phyloP scores from a whole-genome alignment of 2,797 vertebrate genomes.

The Ibycter americanus region DNA sequence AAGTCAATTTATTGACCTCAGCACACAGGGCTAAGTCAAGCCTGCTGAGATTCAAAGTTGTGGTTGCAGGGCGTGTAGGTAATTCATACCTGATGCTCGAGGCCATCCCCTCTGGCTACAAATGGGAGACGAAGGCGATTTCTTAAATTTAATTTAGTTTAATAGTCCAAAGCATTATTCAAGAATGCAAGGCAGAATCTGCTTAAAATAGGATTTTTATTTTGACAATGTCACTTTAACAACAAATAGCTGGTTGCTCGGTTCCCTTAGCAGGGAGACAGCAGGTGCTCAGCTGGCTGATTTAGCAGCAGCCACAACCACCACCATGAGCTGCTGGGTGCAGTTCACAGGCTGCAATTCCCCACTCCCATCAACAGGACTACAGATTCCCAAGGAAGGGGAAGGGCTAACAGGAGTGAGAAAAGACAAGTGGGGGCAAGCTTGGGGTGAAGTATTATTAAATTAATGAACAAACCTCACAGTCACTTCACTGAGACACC shows the following conservation, averaged over 20 bases:
- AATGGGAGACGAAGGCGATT: background rate
- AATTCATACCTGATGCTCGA: constrained; percentile 47
- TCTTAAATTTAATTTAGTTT: background rate
- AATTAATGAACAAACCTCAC: background rate
- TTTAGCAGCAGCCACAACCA: constrained; percentile 66
- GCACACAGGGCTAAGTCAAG: background rate
- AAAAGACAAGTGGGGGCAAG: background rate
- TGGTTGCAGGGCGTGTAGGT: constrained; percentile 2
- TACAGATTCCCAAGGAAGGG: constrained; percentile 57
- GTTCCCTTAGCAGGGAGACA: constrained; percentile 43
- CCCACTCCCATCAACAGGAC: constrained; percentile 49
- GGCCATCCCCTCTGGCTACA: constrained; percentile 32
- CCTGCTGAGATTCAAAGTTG: constrained; percentile 38
- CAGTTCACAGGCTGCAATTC: constrained; percentile 65
- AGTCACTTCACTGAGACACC: background rate
- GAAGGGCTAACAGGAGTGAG: constrained; percentile 32
- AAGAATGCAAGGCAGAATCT: background rate
- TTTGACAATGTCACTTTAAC: constrained; percentile 35
- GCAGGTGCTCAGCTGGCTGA: constrained; percentile 72
- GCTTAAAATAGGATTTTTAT: background rate
- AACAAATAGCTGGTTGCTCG: constrained; percentile 20
- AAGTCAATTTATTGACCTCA: constrained; percentile 56
- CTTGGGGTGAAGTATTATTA: background rate
- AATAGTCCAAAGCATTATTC: background rate
- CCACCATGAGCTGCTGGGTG: constrained; percentile 52